Conservation (phyloP, 30 jellyfish, hydroid and myxozoan species). For the Aurelia aurita complex sp. Pacific region DNA sequence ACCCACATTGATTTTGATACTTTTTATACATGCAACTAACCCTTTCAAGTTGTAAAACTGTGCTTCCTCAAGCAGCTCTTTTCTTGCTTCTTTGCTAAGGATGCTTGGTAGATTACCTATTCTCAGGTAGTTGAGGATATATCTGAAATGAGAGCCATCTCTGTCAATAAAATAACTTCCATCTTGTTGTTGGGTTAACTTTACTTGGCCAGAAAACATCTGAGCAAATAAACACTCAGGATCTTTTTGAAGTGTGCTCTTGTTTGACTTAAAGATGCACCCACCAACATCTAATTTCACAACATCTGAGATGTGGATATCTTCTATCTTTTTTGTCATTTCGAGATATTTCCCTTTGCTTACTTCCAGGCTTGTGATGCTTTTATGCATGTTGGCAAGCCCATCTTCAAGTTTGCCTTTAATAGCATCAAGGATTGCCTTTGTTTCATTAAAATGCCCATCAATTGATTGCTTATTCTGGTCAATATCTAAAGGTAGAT, state of each 20-base stretch:
- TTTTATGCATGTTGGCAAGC: too few species aligned
- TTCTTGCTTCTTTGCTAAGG: not conserved
- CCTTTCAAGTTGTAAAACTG: not conserved
- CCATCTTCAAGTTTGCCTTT: too few species aligned
- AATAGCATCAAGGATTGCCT: too few species aligned
- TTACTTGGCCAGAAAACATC: not conserved
- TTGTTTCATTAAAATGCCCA: not conserved
- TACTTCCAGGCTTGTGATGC: too few species aligned
- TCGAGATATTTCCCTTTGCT: too few species aligned
- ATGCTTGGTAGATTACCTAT: not conserved
- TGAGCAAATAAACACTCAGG: not conserved
- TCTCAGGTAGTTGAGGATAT: conserved; percentile 21
- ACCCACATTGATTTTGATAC: too few species aligned
- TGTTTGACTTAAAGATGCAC: not conserved
- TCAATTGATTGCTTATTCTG: conserved; percentile 17
- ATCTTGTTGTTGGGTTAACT: conserved; percentile 1
- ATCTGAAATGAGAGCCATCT: conserved; percentile 8
- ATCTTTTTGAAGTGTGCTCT: conserved; percentile 1
- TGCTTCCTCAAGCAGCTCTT: not conserved
- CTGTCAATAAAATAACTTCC: conserved; percentile 14
- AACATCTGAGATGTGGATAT: too few species aligned
- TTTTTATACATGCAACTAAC: not conserved
- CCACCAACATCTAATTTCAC: not conserved
- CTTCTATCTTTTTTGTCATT: too few species aligned
- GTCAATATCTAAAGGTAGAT: not conserved